phyloP scores from a whole-genome alignment of 1,140 invertebrate genomes.

The Pomacea maculata region DNA sequence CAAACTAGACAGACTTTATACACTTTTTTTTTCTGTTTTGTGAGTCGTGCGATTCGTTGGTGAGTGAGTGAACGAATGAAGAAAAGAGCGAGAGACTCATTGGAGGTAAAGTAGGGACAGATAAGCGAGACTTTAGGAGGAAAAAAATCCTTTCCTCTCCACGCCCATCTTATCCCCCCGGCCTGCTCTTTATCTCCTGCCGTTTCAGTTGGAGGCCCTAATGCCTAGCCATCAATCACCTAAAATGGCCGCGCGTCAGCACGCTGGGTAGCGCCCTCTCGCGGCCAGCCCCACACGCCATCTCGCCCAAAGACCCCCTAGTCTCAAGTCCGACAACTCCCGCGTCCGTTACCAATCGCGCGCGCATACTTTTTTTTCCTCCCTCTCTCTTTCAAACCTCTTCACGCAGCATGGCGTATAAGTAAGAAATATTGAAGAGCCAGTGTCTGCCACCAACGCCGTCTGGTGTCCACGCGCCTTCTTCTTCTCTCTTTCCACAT shows the following conservation, averaged over 20 bases:
- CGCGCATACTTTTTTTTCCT: too few species aligned
- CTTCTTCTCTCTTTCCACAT: neutral
- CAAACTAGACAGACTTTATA: neutral
- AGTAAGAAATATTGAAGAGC: too few species aligned
- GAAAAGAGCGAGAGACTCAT: neutral
- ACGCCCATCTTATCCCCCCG: neutral
- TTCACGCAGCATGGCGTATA: too few species aligned
- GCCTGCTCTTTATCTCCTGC: constrained; percentile 1
- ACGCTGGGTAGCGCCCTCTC: neutral
- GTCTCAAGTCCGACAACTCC: too few species aligned
- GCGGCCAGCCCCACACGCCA: too few species aligned
- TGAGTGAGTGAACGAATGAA: too few species aligned
- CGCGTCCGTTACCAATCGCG: too few species aligned
- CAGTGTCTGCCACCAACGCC: neutral
- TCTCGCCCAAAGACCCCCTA: too few species aligned
- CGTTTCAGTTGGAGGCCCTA: constrained; percentile 2
- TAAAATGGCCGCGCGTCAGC: constrained; percentile 3
- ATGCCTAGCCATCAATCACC: constrained; percentile 5
- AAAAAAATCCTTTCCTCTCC: neutral
- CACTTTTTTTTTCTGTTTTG: too few species aligned
- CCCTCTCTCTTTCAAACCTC: too few species aligned
- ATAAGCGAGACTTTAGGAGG: neutral
- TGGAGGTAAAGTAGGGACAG: neutral
- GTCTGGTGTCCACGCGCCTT: neutral
- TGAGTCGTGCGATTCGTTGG: too few species aligned